phyloP scores from a whole-genome alignment of 1,140 invertebrate genomes.

The Magallana gigas region DNA sequence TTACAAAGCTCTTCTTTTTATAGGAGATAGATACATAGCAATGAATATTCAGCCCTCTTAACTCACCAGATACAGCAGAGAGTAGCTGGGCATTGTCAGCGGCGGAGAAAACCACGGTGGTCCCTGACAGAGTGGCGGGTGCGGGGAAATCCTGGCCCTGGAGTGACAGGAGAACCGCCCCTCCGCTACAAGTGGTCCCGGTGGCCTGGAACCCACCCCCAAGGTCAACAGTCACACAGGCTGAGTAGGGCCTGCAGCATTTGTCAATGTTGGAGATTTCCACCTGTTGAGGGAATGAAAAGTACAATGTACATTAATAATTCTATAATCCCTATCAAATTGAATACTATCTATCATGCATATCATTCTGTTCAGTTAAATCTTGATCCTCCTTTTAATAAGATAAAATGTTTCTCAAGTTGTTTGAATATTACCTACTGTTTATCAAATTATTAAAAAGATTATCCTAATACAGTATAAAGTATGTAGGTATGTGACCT shows the following conservation, averaged over 20 bases:
- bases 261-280: constrained; percentile 39
- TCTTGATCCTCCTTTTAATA: too few species aligned
- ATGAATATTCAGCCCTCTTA: not conserved
- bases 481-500: too few species aligned
- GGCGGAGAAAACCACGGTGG: constrained; percentile 63
- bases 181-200: constrained; percentile 65
- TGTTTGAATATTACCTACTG: too few species aligned
- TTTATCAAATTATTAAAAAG: too few species aligned
- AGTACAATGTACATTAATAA: not conserved
- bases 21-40: too few species aligned
- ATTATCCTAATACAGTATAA: too few species aligned
- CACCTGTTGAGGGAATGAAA: constrained; percentile 49
- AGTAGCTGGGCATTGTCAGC: constrained; percentile 60
- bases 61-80: constrained; percentile 64
- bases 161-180: constrained; percentile 63
- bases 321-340: too few species aligned
- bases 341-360: too few species aligned
- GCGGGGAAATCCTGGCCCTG: constrained; percentile 61
- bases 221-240: constrained; percentile 56
- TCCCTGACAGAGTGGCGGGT: constrained; percentile 61
- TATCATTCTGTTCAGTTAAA: too few species aligned
- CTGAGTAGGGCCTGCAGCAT: constrained; percentile 42
- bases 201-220: constrained; percentile 53
- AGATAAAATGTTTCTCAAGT: too few species aligned
- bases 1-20: too few species aligned